Evolutionary conservation across 2,888 invertebrate genomes (phyloP), one percentile per base, ranked within the genome.

Genomic region (Melanotus villosus): DNA sequence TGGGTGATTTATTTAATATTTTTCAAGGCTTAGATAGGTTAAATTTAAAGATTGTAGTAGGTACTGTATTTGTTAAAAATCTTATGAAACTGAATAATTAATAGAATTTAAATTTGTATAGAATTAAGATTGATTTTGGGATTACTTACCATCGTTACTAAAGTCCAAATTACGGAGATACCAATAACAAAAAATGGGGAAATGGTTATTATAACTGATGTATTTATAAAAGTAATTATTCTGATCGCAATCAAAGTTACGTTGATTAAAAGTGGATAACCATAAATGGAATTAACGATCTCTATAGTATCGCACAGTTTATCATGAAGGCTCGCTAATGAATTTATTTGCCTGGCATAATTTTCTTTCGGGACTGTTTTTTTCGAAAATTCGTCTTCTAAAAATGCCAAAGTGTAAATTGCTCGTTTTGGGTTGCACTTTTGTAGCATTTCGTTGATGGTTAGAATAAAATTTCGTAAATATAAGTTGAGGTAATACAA

Each of bases 401-500:
- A 7, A 7, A 5, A 7, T 3, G 7, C 3, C 7, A 26, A 3
- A 26, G 26, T 26, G 7, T 7, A 5, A 5, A 26, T 26, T 5
- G 3, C 26, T 26, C 7, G 26, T 26, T 26, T 26, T 26, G 26
- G 26, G 7, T 30, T 19, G n/a, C 12, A 16, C 10, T 21, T 56
- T 21, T 19, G 18, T 12, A 56, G 16, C 5, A 12, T 2, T 5
- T 36, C 12, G 21, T 56, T 56, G 3, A 56, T 36, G 12, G 12
- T 4, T 18, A 2, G 3, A 14, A 56, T 19, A 36, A 36, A 56
- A 1, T 7, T 18, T 56, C 30, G 5, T 30, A 56, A 14, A 14
- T 21, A 56, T n/a, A 56, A 6, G 36, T 56, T 56, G 21, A 34
- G 4, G n/a, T 56, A 56, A 36, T 56, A 56, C n/a, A 56, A 14